These are phyloP conservation scores for Isichthys henryi DNA, from an alignment of 2,113 vertebrate genomes.

Conservation along the genomic window DNA sequence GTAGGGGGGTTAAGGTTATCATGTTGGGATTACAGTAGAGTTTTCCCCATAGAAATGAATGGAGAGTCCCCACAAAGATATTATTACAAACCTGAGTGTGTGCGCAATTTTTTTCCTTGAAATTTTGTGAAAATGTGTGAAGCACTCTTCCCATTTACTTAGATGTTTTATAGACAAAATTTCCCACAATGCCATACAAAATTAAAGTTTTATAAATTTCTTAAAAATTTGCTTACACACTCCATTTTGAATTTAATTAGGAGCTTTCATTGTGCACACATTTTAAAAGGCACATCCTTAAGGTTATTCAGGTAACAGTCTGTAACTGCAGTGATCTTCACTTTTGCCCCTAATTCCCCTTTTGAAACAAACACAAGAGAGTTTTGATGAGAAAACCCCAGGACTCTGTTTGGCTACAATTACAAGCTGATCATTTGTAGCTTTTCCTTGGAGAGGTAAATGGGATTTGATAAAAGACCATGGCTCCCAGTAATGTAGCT, in stretches of 20 bases:
- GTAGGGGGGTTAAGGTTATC: too few relatives aligned
- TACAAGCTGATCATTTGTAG: slow-evolving; percentile 50
- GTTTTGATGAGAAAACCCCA: slow-evolving; percentile 54
- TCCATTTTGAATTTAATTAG: neutral
- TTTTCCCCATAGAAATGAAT: too few relatives aligned
- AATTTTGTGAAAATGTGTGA: neutral
- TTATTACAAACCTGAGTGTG: too few relatives aligned
- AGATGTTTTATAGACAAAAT: neutral
- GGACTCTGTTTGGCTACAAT: slow-evolving; percentile 53
- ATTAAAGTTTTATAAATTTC: neutral
- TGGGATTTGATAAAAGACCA: slow-evolving; percentile 39
- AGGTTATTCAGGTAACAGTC: slow-evolving; percentile 68
- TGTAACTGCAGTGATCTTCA: slow-evolving; percentile 69
- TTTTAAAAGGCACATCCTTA: slow-evolving; percentile 56
- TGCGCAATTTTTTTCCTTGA: too few relatives aligned
- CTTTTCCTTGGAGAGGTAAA: slow-evolving; percentile 48
- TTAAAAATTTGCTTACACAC: neutral
- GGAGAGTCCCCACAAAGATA: too few relatives aligned
- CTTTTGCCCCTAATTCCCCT: slow-evolving; percentile 62
- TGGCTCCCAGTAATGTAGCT: slow-evolving; percentile 32
- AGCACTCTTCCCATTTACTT: neutral
- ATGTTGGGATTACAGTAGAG: too few relatives aligned
- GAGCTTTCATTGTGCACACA: slow-evolving; percentile 38
- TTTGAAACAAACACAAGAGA: slow-evolving; percentile 56
- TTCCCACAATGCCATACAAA: neutral